A percentile compares a stretch with the other conserved stretches of the same genome.
phyloP scores from a whole-genome alignment of 2,797 vertebrate species.

The Parauchenoglanis ngamensis region DNA sequence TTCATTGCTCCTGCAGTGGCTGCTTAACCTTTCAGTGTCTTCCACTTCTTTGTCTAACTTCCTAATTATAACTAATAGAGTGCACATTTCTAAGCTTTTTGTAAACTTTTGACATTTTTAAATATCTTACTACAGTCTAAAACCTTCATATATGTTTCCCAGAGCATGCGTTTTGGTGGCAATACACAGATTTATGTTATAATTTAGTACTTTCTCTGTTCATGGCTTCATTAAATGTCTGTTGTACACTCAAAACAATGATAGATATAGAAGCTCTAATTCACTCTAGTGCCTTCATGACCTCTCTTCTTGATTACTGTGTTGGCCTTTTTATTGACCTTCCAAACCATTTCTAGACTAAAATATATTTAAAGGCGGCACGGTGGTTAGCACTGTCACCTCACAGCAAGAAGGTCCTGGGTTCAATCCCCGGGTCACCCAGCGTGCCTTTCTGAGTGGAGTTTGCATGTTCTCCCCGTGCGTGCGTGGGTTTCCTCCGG shows the following conservation, averaged over 20 bases:
- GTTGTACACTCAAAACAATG: neutral
- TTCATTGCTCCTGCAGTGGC: neutral
- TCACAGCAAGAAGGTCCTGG: too few species aligned
- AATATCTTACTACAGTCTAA: neutral
- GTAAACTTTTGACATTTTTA: conserved; percentile 1
- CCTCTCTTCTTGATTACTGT: neutral
- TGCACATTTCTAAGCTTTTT: neutral
- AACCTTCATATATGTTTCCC: neutral
- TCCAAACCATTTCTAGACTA: neutral
- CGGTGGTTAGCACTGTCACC: too few species aligned
- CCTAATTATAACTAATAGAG: neutral
- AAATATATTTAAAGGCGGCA: neutral
- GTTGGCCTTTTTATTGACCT: neutral
- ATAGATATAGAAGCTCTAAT: neutral
- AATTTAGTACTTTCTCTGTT: neutral
- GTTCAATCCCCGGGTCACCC: too few species aligned
- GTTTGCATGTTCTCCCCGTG: too few species aligned
- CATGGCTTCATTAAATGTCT: neutral
- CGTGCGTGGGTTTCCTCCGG: too few species aligned
- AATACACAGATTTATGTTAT: neutral
- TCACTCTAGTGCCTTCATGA: neutral
- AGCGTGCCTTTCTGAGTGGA: too few species aligned
- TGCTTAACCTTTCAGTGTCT: neutral
- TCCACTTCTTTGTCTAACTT: neutral
- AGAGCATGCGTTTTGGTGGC: neutral